phyloP scores from a whole-genome alignment of 2,888 invertebrate genomes.

The Melanargia galathea region DNA sequence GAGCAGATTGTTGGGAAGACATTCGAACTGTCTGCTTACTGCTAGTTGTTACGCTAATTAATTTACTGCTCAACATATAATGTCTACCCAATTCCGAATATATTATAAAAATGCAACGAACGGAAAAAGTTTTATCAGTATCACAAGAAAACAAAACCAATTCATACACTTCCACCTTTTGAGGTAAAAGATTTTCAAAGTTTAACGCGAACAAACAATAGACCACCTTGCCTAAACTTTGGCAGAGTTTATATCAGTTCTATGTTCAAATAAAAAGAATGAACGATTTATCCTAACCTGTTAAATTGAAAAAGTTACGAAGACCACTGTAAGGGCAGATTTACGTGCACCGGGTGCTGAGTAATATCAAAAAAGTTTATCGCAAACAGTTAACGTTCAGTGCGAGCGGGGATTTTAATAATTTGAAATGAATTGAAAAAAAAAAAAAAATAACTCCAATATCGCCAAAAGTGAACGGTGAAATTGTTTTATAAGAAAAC shows the following conservation, averaged over 20 bases:
- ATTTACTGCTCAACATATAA: too few relatives aligned
- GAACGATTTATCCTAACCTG: conserved; percentile 81
- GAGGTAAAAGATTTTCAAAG: conserved; percentile 33
- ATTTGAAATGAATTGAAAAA: conserved; percentile 55
- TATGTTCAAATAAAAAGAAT: conserved; percentile 81
- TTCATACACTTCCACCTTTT: conserved; percentile 22
- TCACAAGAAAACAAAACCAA: conserved; percentile 20
- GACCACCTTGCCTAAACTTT: conserved; percentile 57
- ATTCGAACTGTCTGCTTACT: too few relatives aligned
- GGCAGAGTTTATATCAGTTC: conserved; percentile 75
- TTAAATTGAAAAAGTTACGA: conserved; percentile 82
- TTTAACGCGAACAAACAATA: conserved; percentile 41
- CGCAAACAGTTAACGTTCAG: conserved; percentile 54
- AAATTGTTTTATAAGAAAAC: conserved; percentile 41
- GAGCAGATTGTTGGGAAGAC: too few relatives aligned
- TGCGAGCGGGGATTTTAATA: conserved; percentile 62
- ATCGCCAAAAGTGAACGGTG: conserved; percentile 34
- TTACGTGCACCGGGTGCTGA: conserved; percentile 77
- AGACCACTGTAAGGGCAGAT: conserved; percentile 77
- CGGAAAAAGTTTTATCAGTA: conserved; percentile 4
- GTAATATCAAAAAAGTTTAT: conserved; percentile 80
- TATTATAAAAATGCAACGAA: background rate
- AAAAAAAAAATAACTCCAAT: conserved; percentile 43
- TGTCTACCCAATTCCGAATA: background rate
- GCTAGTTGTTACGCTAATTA: too few relatives aligned